A percentile compares a stretch with the other conserved stretches of the same genome.
Evolutionary conservation across 1,140 invertebrate species (phyloP).

Genomic region (Ips typographus): DNA sequence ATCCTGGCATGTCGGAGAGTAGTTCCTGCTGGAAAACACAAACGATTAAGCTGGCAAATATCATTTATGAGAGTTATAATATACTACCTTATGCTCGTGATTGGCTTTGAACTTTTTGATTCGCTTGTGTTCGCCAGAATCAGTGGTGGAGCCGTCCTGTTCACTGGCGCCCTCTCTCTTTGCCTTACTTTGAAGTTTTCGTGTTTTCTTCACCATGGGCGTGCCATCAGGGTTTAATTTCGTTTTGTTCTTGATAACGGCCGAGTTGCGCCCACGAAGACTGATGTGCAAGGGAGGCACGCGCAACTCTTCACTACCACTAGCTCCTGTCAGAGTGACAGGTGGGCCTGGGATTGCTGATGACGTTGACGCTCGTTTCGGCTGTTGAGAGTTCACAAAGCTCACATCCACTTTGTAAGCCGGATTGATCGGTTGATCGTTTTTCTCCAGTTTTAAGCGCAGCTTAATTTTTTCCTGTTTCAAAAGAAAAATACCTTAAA

Average conservation of each 20-base stretch:
- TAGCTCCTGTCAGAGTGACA: constrained; percentile 40
- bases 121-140: constrained; percentile 41
- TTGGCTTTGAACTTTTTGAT: constrained; percentile 53
- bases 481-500: constrained; percentile 25
- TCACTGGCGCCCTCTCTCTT: constrained; percentile 34
- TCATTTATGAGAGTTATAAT: neutral
- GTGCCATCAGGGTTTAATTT: constrained; percentile 47
- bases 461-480: constrained; percentile 77
- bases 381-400: constrained; percentile 62
- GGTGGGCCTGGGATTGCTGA: constrained; percentile 38
- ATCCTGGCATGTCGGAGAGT: constrained; percentile 25
- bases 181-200: constrained; percentile 55
- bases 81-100: constrained; percentile 42
- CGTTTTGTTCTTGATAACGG: constrained; percentile 77
- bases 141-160: constrained; percentile 20
- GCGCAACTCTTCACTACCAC: constrained; percentile 64
- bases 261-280: constrained; percentile 78
- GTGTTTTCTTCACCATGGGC: constrained; percentile 41
- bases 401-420: constrained; percentile 81
- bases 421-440: constrained; percentile 67
- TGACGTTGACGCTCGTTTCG: constrained; percentile 52
- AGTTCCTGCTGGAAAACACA: constrained; percentile 8
- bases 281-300: constrained; percentile 90
- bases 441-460: constrained; percentile 79
- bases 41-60: neutral